phyloP scores from a whole-genome alignment of 2,113 vertebrate species.

The Arvicanthis niloticus region DNA sequence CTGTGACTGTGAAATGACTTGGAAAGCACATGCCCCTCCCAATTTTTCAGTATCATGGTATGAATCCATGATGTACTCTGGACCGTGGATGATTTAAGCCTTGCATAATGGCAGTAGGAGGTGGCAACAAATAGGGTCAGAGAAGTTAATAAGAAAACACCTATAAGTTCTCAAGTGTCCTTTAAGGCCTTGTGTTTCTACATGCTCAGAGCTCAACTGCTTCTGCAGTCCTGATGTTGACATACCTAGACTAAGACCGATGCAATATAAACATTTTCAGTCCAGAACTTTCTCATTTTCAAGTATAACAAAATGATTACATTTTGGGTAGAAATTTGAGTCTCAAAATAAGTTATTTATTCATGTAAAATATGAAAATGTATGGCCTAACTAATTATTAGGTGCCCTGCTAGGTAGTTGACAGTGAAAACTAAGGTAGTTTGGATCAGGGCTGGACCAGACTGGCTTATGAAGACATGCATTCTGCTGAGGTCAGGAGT shows the following conservation, averaged over 20 bases:
- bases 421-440: background rate
- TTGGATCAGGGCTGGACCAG: background rate
- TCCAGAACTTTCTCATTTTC: background rate
- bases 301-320: background rate
- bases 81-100: background rate
- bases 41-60: background rate
- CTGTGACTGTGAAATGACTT: background rate
- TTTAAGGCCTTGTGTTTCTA: constrained; percentile 3
- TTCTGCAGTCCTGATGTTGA: background rate
- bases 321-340: background rate
- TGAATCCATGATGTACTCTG: background rate
- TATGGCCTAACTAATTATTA: background rate
- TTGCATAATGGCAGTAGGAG: background rate
- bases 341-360: constrained; percentile 10
- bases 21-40: background rate
- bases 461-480: background rate
- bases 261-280: background rate
- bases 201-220: background rate
- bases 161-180: background rate
- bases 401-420: background rate
- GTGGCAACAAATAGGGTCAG: background rate
- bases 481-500: background rate
- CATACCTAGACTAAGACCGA: background rate
- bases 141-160: background rate
- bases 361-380: background rate